Evolutionary conservation across 2,888 invertebrate genomes (phyloP), one percentile per base, ranked within the genome.

Genomic region (Gnatocerus cornutus): DNA sequence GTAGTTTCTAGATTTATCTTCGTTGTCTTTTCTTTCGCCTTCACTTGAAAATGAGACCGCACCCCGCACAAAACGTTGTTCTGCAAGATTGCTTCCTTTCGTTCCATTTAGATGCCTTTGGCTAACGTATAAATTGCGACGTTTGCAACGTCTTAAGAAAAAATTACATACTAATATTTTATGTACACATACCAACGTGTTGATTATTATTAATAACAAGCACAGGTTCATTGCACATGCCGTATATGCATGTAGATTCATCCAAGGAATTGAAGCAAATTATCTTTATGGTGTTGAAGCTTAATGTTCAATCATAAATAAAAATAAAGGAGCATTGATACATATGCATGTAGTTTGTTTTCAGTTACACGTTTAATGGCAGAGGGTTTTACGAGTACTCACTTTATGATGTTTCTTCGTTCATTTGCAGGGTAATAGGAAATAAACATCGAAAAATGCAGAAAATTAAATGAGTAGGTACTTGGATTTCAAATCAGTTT

Each of bases 31-130:
- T 30, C 46, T 27, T 46, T 46, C 46, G 45, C 59, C 45, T 59
- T 59, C 59, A 46, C 59, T 46, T 12, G n/a, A 43, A 46, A 46
- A 59, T 29, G 30, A 46, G 46, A 46, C 59, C 59, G 59, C 59
- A 59, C 59, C 59, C 59, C 59, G 7, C 37, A 16, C 55, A 52
- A 52, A 16, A 41, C n/a, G 46, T 48, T 16, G 59, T 59, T 59
- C 59, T 46, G 59, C 59, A 59, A 59, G 46, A 59, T 9, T 46
- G 59, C 59, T 10, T 27, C 46, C 46, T 46, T 59, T 59, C 59
- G 45, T 59, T 29, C n/a, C 41, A 10, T n/a, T 6, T 41, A 10
- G 6, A 41, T 46, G 21, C 46, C 14, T 46, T 46, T 9, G n/a
- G 46, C 16, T 10, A 46, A 16, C 7, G 16, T 9, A 41, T 41